Conservation (phyloP, 2,797 vertebrate species). For the Tragelaphus eurycerus region DNA sequence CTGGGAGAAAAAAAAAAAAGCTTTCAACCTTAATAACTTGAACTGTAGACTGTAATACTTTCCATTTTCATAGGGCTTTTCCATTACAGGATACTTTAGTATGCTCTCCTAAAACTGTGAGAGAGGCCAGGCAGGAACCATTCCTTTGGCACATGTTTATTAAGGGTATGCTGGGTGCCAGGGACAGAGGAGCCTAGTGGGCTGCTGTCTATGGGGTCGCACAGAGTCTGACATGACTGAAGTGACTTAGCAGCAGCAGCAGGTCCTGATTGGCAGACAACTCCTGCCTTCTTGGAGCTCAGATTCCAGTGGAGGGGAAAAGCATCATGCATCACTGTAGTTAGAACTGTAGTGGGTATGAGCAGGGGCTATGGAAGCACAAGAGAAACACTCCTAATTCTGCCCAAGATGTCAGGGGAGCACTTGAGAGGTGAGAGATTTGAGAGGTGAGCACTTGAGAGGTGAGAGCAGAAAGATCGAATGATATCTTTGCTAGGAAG, state of each 20-base stretch:
- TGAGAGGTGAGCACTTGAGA: not conserved
- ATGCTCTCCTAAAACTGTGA: not conserved
- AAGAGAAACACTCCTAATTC: not conserved
- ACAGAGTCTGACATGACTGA: no score
- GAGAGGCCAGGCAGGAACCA: no score
- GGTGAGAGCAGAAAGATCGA: not conserved
- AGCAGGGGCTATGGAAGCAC: accelerated
- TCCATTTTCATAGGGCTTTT: not conserved
- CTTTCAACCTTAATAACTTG: not conserved
- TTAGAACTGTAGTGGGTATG: not conserved
- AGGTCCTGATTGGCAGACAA: not conserved
- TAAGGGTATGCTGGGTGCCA: not conserved
- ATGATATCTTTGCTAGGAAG: not conserved
- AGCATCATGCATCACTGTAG: accelerated
- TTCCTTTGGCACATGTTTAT: not conserved
- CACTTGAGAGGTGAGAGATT: not conserved
- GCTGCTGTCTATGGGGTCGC: no score
- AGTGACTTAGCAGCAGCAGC: no score
- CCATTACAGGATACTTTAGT: not conserved
- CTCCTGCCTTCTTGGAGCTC: not conserved
- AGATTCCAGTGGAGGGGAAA: not conserved
- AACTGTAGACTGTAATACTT: not conserved
- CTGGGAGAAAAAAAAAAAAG: not conserved
- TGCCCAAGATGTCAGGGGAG: not conserved
- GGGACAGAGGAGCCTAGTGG: no score